A percentile compares a stretch with the other conserved stretches of the same genome.
phyloP scores from a whole-genome alignment of 1,140 invertebrate species.

The Episyrphus balteatus region DNA sequence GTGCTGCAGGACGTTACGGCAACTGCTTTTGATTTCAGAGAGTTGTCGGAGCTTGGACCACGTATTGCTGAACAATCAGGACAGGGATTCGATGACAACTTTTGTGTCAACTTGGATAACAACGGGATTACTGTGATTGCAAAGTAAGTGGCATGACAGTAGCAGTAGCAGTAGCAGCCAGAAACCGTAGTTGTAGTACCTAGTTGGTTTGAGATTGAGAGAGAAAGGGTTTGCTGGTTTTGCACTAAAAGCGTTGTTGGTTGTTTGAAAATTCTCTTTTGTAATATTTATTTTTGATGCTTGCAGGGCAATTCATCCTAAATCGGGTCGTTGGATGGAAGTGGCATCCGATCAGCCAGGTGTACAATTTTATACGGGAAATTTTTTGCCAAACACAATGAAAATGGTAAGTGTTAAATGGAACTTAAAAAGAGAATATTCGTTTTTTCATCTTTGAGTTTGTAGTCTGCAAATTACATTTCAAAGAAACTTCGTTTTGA shows the following conservation, averaged over 20 bases:
- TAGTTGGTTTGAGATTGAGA: too few species aligned
- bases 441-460: too few species aligned
- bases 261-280: background rate
- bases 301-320: conserved; percentile 49
- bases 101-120: conserved; percentile 43
- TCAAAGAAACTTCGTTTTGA: too few species aligned
- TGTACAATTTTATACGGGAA: conserved; percentile 80
- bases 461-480: too few species aligned
- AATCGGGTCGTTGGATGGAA: conserved; percentile 60
- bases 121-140: conserved; percentile 16
- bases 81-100: conserved; percentile 70
- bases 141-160: conserved; percentile 14
- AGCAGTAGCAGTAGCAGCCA: conserved; percentile 7
- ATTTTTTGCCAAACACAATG: conserved; percentile 49
- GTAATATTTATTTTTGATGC: background rate
- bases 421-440: too few species aligned
- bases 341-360: conserved; percentile 79
- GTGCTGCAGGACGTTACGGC: conserved; percentile 51
- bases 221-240: too few species aligned
- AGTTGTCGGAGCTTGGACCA: conserved; percentile 41
- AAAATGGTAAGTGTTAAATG: too few species aligned
- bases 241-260: too few species aligned
- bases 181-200: too few species aligned
- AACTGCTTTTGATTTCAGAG: conserved; percentile 59
- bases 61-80: conserved; percentile 32